Percentiles rank a stretch among this genome's conserved stretches.
These are phyloP conservation scores for Solenodon paradoxus DNA, from an alignment of 2,113 vertebrate genomes.

Conservation along the genomic window DNA sequence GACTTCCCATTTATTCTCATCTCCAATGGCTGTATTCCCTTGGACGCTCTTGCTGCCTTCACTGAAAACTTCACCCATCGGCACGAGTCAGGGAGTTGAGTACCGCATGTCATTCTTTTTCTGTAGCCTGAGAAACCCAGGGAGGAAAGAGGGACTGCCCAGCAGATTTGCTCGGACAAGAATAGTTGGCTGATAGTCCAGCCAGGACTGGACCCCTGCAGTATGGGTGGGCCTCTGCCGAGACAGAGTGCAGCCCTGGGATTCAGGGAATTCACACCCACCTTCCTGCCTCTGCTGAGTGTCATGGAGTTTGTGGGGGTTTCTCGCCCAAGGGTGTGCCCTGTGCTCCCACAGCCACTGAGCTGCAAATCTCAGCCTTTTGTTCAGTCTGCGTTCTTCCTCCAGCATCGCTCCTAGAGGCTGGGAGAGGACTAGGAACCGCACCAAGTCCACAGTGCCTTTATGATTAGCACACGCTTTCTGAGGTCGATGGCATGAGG, in stretches of 20 bases:
- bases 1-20: not conserved
- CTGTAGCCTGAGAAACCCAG: not conserved
- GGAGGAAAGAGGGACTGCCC: not conserved
- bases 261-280: not conserved
- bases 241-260: not conserved
- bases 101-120: not conserved
- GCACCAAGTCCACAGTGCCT: not conserved
- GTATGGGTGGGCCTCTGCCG: not conserved
- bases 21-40: not conserved
- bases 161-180: not conserved
- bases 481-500: not conserved
- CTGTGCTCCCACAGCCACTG: not conserved
- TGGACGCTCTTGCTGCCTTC: not conserved
- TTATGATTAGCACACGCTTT: not conserved
- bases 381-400: not conserved
- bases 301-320: not conserved
- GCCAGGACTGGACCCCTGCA: not conserved
- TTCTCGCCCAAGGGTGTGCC: not conserved
- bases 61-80: not conserved
- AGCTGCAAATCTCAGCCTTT: not conserved
- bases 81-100: not conserved
- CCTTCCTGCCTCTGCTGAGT: not conserved
- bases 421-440: no score
- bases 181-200: not conserved
- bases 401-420: not conserved